These are phyloP conservation scores for Ceyx melanurus DNA, from an alignment of 2,113 vertebrate species.

Conservation along the genomic window DNA sequence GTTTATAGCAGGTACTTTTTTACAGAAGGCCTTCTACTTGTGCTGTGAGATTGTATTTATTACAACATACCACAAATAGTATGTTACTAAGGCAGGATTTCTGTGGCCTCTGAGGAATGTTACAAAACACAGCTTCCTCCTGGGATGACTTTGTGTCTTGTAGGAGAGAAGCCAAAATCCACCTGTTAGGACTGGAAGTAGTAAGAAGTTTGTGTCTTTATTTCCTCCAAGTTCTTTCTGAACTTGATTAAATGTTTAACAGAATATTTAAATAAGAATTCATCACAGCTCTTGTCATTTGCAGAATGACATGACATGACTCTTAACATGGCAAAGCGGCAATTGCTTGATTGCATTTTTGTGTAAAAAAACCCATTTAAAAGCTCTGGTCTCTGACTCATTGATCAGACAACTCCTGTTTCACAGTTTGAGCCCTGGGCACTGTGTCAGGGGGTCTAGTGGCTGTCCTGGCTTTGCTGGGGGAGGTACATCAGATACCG, in stretches of 20 bases:
- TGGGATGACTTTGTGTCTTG: background rate
- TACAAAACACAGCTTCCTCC: background rate
- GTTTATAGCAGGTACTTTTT: background rate
- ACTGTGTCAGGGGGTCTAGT: background rate
- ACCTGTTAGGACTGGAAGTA: background rate
- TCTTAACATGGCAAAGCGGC: background rate
- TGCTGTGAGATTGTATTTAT: background rate
- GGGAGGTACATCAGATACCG: background rate
- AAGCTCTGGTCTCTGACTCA: background rate
- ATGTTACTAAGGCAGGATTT: background rate
- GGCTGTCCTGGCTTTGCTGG: background rate
- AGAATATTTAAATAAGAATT: background rate
- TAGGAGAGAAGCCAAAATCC: background rate
- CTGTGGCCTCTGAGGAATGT: background rate
- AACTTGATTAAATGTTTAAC: background rate
- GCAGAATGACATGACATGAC: background rate
- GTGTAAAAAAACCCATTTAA: background rate
- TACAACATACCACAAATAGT: background rate
- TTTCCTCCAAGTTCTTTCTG: background rate
- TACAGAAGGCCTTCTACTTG: background rate
- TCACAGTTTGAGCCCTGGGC: rapidly evolving
- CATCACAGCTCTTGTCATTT: background rate
- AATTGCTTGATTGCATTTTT: background rate
- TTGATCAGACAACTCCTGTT: background rate
- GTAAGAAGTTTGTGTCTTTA: background rate